These are phyloP conservation scores for Gambusia yucatana DNA, from an alignment of 2,797 vertebrate species.

Conservation along the genomic window DNA sequence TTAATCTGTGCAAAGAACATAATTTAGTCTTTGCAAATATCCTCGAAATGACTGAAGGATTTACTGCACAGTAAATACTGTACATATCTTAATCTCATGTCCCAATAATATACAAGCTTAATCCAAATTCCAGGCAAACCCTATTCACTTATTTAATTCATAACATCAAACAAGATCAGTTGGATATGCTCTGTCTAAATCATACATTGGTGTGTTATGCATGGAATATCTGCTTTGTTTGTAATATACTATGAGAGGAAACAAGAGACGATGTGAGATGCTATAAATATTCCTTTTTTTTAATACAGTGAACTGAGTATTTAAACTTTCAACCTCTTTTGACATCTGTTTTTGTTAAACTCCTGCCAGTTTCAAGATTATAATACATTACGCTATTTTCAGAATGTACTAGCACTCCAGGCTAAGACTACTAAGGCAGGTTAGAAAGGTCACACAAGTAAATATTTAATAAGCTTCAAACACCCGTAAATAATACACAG, in stretches of 20 bases:
- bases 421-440: constrained; percentile 32
- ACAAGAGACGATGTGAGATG: constrained; percentile 13
- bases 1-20: constrained; percentile 2
- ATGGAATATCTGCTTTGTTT: constrained; percentile 40
- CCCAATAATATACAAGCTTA: not conserved
- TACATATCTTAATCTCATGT: not conserved
- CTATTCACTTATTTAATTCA: constrained; percentile 11
- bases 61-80: constrained; percentile 5
- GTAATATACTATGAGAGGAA: not conserved
- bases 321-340: constrained; percentile 39
- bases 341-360: constrained; percentile 43
- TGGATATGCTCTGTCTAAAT: constrained; percentile 30
- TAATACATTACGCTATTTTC: not conserved
- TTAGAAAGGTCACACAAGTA: constrained; percentile 44
- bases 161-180: constrained; percentile 36
- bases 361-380: constrained; percentile 10
- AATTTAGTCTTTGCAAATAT: not conserved
- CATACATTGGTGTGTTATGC: constrained; percentile 38
- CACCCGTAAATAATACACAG: constrained; percentile 53
- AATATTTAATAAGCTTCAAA: constrained; percentile 64
- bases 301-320: constrained; percentile 33
- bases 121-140: not conserved
- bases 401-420: constrained; percentile 17
- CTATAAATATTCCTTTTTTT: constrained; percentile 33
- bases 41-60: constrained; percentile 2